Percentiles rank a stretch among this genome's conserved stretches.
Conservation (phyloP, 2,797 vertebrate species). For the Myripristis jacobus region DNA sequence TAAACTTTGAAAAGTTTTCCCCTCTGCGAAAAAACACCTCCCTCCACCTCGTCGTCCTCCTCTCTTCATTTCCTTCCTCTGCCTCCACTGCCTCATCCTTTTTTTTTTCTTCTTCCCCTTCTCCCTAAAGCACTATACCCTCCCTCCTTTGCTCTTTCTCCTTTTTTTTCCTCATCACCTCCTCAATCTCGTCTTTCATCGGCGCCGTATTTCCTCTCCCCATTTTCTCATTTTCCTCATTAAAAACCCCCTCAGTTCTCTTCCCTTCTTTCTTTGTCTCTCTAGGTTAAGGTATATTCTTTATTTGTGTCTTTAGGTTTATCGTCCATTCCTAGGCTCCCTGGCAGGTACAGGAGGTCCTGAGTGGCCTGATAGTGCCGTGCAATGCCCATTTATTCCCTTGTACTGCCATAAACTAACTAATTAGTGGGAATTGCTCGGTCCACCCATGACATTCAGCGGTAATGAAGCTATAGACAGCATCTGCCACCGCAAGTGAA, state of each 20-base stretch:
- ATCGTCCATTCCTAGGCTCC: constrained; percentile 20
- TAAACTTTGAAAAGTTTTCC: constrained; percentile 61
- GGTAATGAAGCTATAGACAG: constrained; percentile 71
- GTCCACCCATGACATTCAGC: constrained; percentile 68
- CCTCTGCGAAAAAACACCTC: constrained; percentile 29
- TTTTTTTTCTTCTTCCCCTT: constrained; percentile 38
- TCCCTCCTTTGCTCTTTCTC: constrained; percentile 25
- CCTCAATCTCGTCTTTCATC: constrained; percentile 65
- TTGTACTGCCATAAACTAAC: constrained; percentile 65
- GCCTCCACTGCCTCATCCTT: constrained; percentile 9
- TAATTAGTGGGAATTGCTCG: constrained; percentile 74
- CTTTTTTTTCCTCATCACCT: constrained; percentile 32
- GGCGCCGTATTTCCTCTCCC: constrained; percentile 19
- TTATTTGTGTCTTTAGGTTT: constrained; percentile 37
- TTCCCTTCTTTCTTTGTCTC: constrained; percentile 25
- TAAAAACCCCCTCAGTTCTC: constrained; percentile 50
- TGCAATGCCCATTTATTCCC: constrained; percentile 61
- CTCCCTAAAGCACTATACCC: constrained; percentile 46
- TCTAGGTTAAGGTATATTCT: constrained; percentile 20
- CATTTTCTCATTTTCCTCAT: constrained; percentile 55
- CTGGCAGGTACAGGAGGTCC: constrained; percentile 59
- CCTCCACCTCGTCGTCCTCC: constrained; percentile 22
- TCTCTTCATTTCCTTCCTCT: constrained; percentile 40
- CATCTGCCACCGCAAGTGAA: constrained; percentile 20
- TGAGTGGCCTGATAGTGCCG: constrained; percentile 39